Base-by-base conservation (phyloP, 2,113 vertebrate species). In the Scophthalmus maximus region DNA sequence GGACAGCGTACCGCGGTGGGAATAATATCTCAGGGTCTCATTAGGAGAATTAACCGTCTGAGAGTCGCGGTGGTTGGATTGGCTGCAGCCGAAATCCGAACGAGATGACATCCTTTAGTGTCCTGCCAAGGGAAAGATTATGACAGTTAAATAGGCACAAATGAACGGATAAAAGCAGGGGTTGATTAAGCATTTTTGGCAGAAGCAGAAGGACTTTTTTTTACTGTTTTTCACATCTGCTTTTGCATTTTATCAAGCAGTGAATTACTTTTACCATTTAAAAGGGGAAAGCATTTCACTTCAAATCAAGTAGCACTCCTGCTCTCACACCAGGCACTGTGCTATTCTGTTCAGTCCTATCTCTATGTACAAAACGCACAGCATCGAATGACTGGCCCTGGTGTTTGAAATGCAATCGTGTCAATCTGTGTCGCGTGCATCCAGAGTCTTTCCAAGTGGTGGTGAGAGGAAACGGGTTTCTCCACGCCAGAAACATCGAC, bases 401-500 rank as follows among this genome's bases (percentile, higher is more conserved):
- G 15, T 15, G 34, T 59, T 36, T 44, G 38, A 62, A 69, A 70
- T 49, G 27, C 34, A 17, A 47, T 60, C 44, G 12, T 55, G 17
- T 22, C 0, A 15, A 18, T 18, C 26, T 53, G 20, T 72, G 27
- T 79, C 29, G 53, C 34, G 1, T 85, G 14, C 67, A 42, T 68
- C 91, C 93, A 99, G 97, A 96, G 76, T 90, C 93, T 0, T 96
- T 96, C 85, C 94, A 97, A 76, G 93, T 97, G 57, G 94, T 94
- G 87, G 92, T 98, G 79, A 88, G 89, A 82, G 96, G 97, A 26
- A 95, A 95, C 0, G 96, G 96, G 10, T 97, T 98, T 69, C 90
- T 95, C 23, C 95, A 95, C 0, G 93, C 95, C 50, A 93, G 93
- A 49, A 93, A 93, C 67, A 93, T 93, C 0, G 81, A 95, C 49